Base-by-base conservation (phyloP, 2,888 invertebrate species). In the Rhingia campestris region DNA sequence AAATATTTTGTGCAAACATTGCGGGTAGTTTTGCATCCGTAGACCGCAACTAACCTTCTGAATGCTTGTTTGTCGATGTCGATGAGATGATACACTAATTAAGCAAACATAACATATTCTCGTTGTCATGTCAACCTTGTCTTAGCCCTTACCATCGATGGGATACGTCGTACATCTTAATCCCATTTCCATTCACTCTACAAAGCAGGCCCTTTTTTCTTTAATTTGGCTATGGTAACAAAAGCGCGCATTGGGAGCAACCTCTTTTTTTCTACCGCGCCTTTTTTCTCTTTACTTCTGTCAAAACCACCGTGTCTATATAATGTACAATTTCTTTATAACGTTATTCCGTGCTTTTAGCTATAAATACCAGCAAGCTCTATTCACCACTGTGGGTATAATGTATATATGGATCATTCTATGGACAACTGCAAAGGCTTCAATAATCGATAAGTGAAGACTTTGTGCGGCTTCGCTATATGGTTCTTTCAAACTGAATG, bases 71-170 rank as follows among this genome's bases (percentile, higher is more conserved):
- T 39, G 39, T 39, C 1, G 39, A 6, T 10, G 6, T 39, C 39
- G 39, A 39, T 39, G 10, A 39, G 39, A 39, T 39, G 10, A 39
- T 39, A 9, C 39, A 39, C 39, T 39, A 39, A 10, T 9, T 39
- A 6, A 39, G 10, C 10, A 39, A 10, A 39, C 39, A 39, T 9
- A 39, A 6, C 39, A 22, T 22, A 39, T 39, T 39, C 47, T 12
- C 47, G 47, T 47, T 47, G 47, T n/a, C 47, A 47, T 47, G 6
- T 47, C 47, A 47, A 47, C 47, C 47, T 47, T 47, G 47, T 47
- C 22, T 22, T 47, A 10, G 10, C 39, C 39, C 49, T 12, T 47
- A 14, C 12, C 3, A 6, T 39, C 30, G 14, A 14, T 14, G 76
- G 54, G 10, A 22, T 2, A 22, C 22, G 22, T 22, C 22, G 22